Evolutionary conservation across 2,797 vertebrate species (phyloP), one percentile per base, ranked within the genome.

Genomic region (Hozukius guyotensis): DNA sequence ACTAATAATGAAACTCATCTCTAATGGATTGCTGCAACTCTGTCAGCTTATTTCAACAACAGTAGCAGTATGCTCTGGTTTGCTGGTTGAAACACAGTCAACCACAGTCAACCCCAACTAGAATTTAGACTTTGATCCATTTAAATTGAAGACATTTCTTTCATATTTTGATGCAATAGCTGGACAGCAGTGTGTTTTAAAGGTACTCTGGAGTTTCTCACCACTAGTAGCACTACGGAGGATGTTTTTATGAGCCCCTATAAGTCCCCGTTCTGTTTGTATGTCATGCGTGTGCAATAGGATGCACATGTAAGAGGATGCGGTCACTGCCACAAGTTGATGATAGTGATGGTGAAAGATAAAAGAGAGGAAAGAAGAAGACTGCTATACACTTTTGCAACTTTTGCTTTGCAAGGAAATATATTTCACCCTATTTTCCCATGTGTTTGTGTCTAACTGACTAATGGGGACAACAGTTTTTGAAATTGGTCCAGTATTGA

Each of bases 1-100:
- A 32, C 66, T 49, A 49, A 49, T 75, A 75, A 67, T 60, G 31
- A 57, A 24, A 62, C 57, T 76, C 59, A 83, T 86, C 16, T 36
- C 8, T 49, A 62, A 68, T 61, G 11, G 6, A 12, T 57, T 25
- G 18, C 22, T 32, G 75, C 20, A 57, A 27, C 42, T 65, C 24
- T 56, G 24, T 61, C 16, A 12, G n/a, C 29, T 71, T 64, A 55
- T 49, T 62, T 62, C 22, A 46, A 10, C 53, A 75, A 31, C 31
- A 55, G 2, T 4, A 55, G 24, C 52, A 57, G 3, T 38, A 1
- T n/a, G 18, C 27, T 64, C 10, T 27, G 22, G 25, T 53, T 27
- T 27, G 65, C 42, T 32, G 14, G 12, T 34, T 32, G n/a, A 71
- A 71, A 42, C 49, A 18, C 66, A 59, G 9, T 42, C 46, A 68